A percentile compares a stretch with the other conserved stretches of the same genome.
phyloP scores from a whole-genome alignment of 2,888 invertebrate genomes.

The Hipparchia sbordonii region DNA sequence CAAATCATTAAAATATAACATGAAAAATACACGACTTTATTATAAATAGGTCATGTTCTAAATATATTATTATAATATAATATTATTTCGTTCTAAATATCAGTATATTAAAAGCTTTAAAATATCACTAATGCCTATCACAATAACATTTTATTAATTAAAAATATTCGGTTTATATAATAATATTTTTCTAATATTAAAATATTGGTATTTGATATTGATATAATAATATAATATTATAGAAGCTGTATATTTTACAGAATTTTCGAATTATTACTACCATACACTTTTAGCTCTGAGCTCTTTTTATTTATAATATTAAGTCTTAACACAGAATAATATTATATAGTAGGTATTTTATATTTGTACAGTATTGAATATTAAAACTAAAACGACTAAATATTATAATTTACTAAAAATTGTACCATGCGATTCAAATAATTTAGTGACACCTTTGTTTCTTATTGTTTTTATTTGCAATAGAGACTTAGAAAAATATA shows the following conservation, averaged over 20 bases:
- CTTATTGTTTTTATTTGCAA: too few relatives aligned
- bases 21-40: background rate
- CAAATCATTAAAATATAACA: background rate
- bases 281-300: slow-evolving; percentile 69
- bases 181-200: slow-evolving; percentile 2
- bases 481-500: too few relatives aligned
- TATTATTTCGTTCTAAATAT: slow-evolving; percentile 31
- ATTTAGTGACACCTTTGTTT: too few relatives aligned
- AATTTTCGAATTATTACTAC: slow-evolving; percentile 68
- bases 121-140: slow-evolving; percentile 68
- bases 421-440: background rate
- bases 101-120: slow-evolving; percentile 52
- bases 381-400: slow-evolving; percentile 15
- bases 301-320: slow-evolving; percentile 38
- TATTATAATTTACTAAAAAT: slow-evolving; percentile 16
- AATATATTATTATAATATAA: background rate
- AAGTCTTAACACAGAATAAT: slow-evolving; percentile 6
- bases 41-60: background rate
- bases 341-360: background rate
- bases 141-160: slow-evolving; percentile 47
- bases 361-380: slow-evolving; percentile 29
- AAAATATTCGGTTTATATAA: slow-evolving; percentile 2
- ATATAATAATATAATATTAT: slow-evolving; percentile 32
- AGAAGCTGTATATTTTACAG: slow-evolving; percentile 57
- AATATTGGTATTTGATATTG: slow-evolving; percentile 6